Evolutionary conservation across 2,888 invertebrate genomes (phyloP).

Genomic region (Idaea biselata): DNA sequence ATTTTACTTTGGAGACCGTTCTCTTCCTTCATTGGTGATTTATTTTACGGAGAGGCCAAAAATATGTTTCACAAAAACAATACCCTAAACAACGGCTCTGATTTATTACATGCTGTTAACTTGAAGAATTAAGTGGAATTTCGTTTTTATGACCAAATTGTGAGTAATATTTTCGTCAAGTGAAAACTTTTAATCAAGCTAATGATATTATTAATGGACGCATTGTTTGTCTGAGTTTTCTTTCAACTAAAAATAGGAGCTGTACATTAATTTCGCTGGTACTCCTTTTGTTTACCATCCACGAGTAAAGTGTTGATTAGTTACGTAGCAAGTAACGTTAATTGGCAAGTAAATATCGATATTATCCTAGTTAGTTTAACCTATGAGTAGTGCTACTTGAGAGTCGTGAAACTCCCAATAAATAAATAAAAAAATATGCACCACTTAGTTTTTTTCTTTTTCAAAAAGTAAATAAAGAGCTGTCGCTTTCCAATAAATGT

Average conservation of each 20-base stretch:
- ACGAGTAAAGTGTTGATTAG: too few relatives aligned
- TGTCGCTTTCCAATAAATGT: too few relatives aligned
- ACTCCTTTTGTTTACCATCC: too few relatives aligned
- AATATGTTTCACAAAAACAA: conserved; percentile 46
- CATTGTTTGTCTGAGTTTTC: not conserved
- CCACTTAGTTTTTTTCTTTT: too few relatives aligned
- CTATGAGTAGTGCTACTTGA: too few relatives aligned
- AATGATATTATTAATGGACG: not conserved
- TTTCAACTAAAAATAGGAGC: not conserved
- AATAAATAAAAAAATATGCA: too few relatives aligned
- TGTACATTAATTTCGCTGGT: not conserved
- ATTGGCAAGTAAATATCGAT: too few relatives aligned
- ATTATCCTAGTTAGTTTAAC: too few relatives aligned
- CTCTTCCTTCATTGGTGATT: conserved; percentile 33
- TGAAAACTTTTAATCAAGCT: conserved; percentile 13
- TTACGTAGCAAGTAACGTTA: too few relatives aligned
- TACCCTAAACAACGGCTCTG: conserved; percentile 34
- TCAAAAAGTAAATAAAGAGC: too few relatives aligned
- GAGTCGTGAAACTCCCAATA: too few relatives aligned
- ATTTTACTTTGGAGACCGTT: conserved; percentile 9
- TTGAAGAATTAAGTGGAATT: conserved; percentile 29
- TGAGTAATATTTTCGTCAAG: conserved; percentile 15
- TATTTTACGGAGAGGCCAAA: conserved; percentile 46
- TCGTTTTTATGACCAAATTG: conserved; percentile 22
- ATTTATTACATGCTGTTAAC: conserved; percentile 32